Percentiles rank a stretch among this genome's conserved stretches.
Evolutionary conservation across 2,888 invertebrate genomes (phyloP).

Genomic region (Psylliodes chrysocephalus): DNA sequence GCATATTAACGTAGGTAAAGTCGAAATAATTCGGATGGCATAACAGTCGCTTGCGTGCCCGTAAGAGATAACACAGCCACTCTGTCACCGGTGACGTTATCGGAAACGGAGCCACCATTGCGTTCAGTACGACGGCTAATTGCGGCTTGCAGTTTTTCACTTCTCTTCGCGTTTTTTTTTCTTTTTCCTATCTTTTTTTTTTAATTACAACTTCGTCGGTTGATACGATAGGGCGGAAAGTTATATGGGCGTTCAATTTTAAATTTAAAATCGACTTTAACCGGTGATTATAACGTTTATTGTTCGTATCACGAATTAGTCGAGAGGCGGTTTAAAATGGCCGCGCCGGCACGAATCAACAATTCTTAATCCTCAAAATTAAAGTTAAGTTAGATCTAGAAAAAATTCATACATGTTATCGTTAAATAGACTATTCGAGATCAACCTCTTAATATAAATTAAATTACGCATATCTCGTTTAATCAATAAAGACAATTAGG

Average conservation of each 20-base stretch:
- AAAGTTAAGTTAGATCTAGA: too few species aligned
- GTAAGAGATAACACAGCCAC: conserved; percentile 67
- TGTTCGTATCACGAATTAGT: background rate
- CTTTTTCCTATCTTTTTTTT: conserved; percentile 16
- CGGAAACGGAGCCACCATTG: conserved; percentile 53
- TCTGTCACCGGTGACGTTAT: conserved; percentile 69
- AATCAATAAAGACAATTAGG: too few species aligned
- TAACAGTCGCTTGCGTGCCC: conserved; percentile 66
- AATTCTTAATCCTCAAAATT: too few species aligned
- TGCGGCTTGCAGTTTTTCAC: conserved; percentile 36
- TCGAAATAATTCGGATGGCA: conserved; percentile 46
- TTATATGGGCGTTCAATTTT: background rate
- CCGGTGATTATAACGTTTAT: conserved; percentile 1
- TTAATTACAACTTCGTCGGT: conserved; percentile 3
- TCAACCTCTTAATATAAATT: too few species aligned
- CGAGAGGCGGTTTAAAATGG: too few species aligned
- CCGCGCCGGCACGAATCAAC: too few species aligned
- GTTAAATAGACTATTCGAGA: too few species aligned
- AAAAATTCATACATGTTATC: too few species aligned
- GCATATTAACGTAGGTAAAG: conserved; percentile 31
- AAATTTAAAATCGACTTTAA: conserved; percentile 2
- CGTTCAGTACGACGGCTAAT: conserved; percentile 38
- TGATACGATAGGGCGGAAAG: conserved; percentile 12
- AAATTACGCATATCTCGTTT: too few species aligned
- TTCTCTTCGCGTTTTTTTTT: conserved; percentile 22